Percentiles rank a stretch among this genome's conserved stretches.
Evolutionary conservation across 2,797 vertebrate species (phyloP).

Genomic region (Acrossocheilus wenchowensis): DNA sequence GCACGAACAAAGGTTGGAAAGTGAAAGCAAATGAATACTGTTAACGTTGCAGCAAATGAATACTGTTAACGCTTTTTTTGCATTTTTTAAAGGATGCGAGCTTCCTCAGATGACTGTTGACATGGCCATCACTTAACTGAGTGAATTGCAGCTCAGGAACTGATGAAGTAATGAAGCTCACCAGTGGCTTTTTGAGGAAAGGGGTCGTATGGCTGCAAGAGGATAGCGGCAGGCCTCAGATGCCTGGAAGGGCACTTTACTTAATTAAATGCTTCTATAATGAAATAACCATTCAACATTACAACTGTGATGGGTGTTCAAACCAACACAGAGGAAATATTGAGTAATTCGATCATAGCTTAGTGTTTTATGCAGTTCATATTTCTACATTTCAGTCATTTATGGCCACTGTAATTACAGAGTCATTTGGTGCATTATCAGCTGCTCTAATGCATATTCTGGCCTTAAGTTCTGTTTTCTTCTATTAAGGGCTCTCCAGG

Average conservation of each 20-base stretch:
- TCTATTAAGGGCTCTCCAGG: conserved; percentile 18
- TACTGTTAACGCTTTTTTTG: background rate
- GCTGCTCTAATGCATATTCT: conserved; percentile 19
- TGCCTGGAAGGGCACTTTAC: conserved; percentile 52
- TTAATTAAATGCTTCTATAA: conserved; percentile 59
- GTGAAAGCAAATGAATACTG: conserved; percentile 46
- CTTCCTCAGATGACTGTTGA: background rate
- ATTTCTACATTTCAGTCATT: conserved; percentile 40
- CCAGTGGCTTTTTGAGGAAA: conserved; percentile 42
- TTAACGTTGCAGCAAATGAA: background rate
- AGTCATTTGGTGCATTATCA: conserved; percentile 38
- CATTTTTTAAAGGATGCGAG: conserved; percentile 27
- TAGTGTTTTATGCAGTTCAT: conserved; percentile 31
- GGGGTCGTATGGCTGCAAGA: conserved; percentile 43
- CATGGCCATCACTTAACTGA: conserved; percentile 23
- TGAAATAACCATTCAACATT: conserved; percentile 42
- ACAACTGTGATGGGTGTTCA: conserved; percentile 28
- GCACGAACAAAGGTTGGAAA: conserved; percentile 18
- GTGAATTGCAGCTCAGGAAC: conserved; percentile 25
- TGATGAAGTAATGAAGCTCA: conserved; percentile 42
- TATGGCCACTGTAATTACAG: conserved; percentile 17
- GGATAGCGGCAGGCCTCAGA: conserved; percentile 39
- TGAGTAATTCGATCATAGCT: conserved; percentile 24
- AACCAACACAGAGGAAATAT: conserved; percentile 35
- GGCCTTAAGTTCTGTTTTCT: conserved; percentile 35